Conservation (phyloP, 2,888 invertebrate species). For the Monopis laevigella region DNA sequence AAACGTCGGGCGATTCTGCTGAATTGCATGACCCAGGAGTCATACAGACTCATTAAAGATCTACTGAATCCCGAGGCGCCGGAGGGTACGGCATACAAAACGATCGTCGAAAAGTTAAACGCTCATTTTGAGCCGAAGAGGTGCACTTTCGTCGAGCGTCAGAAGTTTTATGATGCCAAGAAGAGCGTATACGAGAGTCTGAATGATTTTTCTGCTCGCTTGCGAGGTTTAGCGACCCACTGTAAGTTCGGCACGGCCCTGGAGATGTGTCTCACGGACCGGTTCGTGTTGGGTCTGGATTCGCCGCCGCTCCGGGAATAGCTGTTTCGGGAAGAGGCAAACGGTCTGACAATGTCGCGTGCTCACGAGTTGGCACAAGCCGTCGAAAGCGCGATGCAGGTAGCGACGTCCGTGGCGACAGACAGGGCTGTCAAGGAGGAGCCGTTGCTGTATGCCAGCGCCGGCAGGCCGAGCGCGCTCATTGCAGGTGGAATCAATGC, state of each 20-base stretch:
- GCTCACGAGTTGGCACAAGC: slow-evolving; percentile 18
- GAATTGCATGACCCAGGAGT: slow-evolving; percentile 10
- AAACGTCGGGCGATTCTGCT: not conserved
- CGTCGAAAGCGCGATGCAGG: slow-evolving; percentile 10
- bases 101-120: not conserved
- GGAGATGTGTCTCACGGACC: slow-evolving; percentile 18
- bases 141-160: slow-evolving; percentile 19
- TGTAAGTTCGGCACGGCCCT: slow-evolving; percentile 19
- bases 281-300: slow-evolving; percentile 19
- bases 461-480: too few species aligned
- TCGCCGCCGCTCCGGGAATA: slow-evolving; percentile 18
- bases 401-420: not conserved
- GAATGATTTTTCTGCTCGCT: slow-evolving; percentile 20
- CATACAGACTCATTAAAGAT: slow-evolving; percentile 16
- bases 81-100: slow-evolving; percentile 1
- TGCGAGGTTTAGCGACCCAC: slow-evolving; percentile 15
- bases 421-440: slow-evolving; percentile 16
- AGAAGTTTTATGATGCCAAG: slow-evolving; percentile 19
- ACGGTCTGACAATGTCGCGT: slow-evolving; percentile 15
- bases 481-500: not conserved
- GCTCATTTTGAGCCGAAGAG: slow-evolving; percentile 19
- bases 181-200: slow-evolving; percentile 13
- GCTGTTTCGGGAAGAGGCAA: slow-evolving; percentile 15
- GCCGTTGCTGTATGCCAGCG: slow-evolving; percentile 13
- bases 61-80: slow-evolving; percentile 17